Conservation (phyloP, 35 echinoderm and acorn worm genomes). For the Apostichopus parvimensis region DNA sequence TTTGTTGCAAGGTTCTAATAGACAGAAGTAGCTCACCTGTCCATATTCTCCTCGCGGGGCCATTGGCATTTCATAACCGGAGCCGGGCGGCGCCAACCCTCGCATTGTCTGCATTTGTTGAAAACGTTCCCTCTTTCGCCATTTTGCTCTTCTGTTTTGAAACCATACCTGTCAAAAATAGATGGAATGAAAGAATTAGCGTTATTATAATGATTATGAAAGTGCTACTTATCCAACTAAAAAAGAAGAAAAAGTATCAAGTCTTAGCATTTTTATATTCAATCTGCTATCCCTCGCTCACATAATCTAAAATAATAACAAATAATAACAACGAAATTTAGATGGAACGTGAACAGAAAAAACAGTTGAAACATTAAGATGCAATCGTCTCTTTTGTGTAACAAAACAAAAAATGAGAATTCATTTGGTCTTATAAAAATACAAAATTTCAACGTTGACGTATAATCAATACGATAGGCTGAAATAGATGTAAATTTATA, state of each 20-base stretch:
- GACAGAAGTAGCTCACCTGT: conserved; percentile 67
- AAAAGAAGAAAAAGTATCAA: no score
- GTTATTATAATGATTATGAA: no score
- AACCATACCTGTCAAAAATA: conserved; percentile 84
- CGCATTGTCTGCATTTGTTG: conserved; percentile 88
- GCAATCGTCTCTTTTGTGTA: not conserved
- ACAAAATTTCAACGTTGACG: not conserved
- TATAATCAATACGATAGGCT: not conserved
- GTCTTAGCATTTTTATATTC: no score
- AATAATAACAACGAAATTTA: no score
- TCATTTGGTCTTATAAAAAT: not conserved
- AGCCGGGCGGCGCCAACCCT: conserved; percentile 66
- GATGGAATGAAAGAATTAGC: not conserved
- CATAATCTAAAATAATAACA: no score
- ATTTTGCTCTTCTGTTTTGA: conserved; percentile 94
- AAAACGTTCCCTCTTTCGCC: conserved; percentile 91
- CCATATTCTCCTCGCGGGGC: conserved; percentile 87
- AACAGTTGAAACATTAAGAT: no score
- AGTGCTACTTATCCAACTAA: no score
- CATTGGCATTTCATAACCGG: conserved; percentile 94
- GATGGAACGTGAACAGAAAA: no score
- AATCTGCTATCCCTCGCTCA: no score
- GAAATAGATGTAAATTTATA: not conserved
- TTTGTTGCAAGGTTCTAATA: no score
- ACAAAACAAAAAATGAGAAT: not conserved